Evolutionary conservation across 2,888 invertebrate genomes (phyloP).

Genomic region (Deroplatys truncata): DNA sequence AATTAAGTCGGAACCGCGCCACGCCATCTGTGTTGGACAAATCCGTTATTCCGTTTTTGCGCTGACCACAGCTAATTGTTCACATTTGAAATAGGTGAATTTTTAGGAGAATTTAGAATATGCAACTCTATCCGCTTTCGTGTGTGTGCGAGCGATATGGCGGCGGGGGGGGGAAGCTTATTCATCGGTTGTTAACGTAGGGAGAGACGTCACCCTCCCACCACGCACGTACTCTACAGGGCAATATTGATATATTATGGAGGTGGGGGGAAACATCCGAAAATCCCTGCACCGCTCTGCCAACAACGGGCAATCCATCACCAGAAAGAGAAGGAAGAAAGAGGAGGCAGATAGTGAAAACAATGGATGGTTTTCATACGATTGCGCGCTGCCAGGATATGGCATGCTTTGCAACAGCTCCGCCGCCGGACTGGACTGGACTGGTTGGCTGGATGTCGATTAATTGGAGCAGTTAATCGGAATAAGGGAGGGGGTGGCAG

Average conservation of each 20-base stretch:
- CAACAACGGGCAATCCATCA: constrained; percentile 3
- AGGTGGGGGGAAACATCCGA: background rate
- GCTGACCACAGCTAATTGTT: background rate
- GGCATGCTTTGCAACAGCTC: background rate
- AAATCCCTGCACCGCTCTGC: constrained; percentile 5
- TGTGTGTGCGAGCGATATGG: background rate
- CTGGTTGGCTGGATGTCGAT: background rate
- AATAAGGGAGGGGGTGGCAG: background rate
- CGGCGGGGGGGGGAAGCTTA: too few species aligned
- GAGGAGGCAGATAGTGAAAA: background rate
- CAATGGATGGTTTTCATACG: background rate
- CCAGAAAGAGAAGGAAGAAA: background rate
- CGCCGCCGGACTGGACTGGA: too few species aligned
- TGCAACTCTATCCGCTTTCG: background rate
- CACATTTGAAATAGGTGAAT: background rate
- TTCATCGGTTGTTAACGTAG: constrained; percentile 5
- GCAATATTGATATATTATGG: constrained; percentile 16
- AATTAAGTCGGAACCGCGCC: too few species aligned
- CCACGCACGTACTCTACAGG: background rate
- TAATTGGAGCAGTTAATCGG: constrained; percentile 8
- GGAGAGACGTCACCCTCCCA: background rate
- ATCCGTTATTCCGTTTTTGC: background rate
- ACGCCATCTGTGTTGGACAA: too few species aligned
- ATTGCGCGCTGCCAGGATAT: background rate
- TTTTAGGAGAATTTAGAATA: background rate